Evolutionary conservation across 2,888 invertebrate species (phyloP), one percentile per base, ranked within the genome.

Genomic region (Balanococcus diminutus): DNA sequence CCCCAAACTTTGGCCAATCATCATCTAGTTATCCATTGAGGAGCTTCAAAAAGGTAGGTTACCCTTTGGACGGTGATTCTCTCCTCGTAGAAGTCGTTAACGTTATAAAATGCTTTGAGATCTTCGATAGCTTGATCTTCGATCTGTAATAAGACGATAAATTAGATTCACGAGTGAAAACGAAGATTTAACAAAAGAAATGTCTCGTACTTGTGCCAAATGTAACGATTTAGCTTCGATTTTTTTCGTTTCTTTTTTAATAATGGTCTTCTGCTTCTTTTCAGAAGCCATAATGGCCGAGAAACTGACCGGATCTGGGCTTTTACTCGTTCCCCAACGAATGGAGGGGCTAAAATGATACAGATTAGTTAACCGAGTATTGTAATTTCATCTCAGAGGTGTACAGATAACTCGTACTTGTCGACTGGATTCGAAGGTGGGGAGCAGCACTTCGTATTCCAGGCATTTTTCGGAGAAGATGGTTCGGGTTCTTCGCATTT

Each of bases 41-140:
- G 85, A 51, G 79, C 79, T n/a, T 42, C 11, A 19, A 51, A 9
- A 39, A 36, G 28, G 32, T 79, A 42, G 1, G 92, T 90, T 14
- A 94, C 93, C 84, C 95, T 91, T 87, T 92, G 91, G 32, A 96
- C 93, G 1, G 93, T 93, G 85, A 96, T 95, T 83, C 92, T 90
- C 90, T 96, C 96, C 88, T 96, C 95, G 67, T 92, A 92, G 36
- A 93, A 91, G 88, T 93, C 92, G 86, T 93, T 92, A 0, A 93
- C 92, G 88, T 94, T 94, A 90, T 96, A 96, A 89, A 95, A 94
- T 87, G 92, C 91, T 86, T 93, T 91, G 87, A 97, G 90, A 88
- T 96, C 95, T 87, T 94, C 93, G 88, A 97, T 95, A 0, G 96
- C 96, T 89, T 93, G 93, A 89, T 97, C 96, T 91, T 97, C 97